A percentile compares a stretch with the other conserved stretches of the same genome.
Conservation (phyloP, 2,113 vertebrate genomes). For the Tetrao urogallus region DNA sequence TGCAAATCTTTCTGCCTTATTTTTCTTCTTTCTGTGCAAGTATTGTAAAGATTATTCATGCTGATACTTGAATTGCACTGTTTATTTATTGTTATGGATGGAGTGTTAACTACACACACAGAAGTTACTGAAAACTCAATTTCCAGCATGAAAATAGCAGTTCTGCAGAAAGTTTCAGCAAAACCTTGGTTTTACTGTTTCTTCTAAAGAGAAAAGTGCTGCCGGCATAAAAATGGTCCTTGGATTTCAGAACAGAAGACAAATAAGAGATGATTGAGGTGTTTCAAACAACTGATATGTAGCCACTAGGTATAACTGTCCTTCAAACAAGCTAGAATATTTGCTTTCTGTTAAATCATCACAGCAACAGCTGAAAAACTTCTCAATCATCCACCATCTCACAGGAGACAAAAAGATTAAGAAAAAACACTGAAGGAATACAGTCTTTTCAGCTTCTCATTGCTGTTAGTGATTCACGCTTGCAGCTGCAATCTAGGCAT, state of each 20-base stretch:
- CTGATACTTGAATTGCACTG: background rate
- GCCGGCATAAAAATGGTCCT: accelerated
- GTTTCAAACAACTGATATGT: background rate
- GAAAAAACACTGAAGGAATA: background rate
- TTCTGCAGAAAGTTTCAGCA: background rate
- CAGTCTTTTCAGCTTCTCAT: background rate
- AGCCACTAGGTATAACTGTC: background rate
- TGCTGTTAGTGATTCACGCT: background rate
- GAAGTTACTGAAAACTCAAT: background rate
- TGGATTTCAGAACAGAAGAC: background rate
- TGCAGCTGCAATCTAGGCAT: background rate
- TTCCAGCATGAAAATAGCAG: background rate
- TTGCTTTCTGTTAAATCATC: background rate
- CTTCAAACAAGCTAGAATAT: background rate
- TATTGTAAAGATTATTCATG: background rate
- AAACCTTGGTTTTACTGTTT: background rate
- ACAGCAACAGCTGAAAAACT: background rate
- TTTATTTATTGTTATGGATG: background rate
- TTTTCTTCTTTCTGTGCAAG: background rate
- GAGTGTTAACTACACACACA: background rate
- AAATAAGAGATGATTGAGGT: background rate
- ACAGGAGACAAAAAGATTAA: background rate
- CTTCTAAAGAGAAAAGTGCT: background rate
- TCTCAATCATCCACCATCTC: background rate
- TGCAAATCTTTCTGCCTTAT: background rate